Evolutionary conservation across 2,797 vertebrate species (phyloP), one percentile per base, ranked within the genome.

Genomic region (Lagodon rhomboides): DNA sequence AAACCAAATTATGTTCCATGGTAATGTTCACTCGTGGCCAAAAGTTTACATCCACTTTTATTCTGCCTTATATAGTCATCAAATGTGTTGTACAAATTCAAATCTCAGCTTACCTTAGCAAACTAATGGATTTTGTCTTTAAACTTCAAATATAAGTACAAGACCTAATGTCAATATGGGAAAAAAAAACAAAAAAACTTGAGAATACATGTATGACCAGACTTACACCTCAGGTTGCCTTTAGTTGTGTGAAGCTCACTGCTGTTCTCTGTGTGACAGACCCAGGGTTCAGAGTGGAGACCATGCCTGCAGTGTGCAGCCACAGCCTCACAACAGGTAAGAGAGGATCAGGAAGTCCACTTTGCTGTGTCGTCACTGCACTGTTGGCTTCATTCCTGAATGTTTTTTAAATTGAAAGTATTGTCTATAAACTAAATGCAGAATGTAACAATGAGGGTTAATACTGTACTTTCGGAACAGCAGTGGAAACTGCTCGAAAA

Each of bases 241-340:
- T 61, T 10, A 5, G 17, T 16, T 12, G 8, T 67, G 4, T 69
- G 43, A 62, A 20, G 4, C 9, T 71, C 22, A 12, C 27, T 71
- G 25, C 17, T 63, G 59, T 50, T 34, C 41, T 71, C 0, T 83
- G 25, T 85, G 43, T 58, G 22, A 75, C 85, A 94, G 93, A 88
- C 79, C 38, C 91, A 89, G 44, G 73, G 75, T 60, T 73, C 90
- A 67, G 86, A 92, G 9, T 91, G 92, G 91, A 90, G 85, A 58
- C 60, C 82, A 10, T 88, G 81, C 20, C 70, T 79, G 43, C 90
- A 87, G 41, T 89, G 87, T 68, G 75, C 76, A 51, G 72, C 82
- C 46, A 13, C 66, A 20, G 77, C 71, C 13, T 73, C 82, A 34
- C 61, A 70, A 17, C 83, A 95, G 93, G 94, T 94, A 80, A 87